Base-by-base conservation (phyloP, 64 coral and sea anemone genomes). In the Actinia equina region DNA sequence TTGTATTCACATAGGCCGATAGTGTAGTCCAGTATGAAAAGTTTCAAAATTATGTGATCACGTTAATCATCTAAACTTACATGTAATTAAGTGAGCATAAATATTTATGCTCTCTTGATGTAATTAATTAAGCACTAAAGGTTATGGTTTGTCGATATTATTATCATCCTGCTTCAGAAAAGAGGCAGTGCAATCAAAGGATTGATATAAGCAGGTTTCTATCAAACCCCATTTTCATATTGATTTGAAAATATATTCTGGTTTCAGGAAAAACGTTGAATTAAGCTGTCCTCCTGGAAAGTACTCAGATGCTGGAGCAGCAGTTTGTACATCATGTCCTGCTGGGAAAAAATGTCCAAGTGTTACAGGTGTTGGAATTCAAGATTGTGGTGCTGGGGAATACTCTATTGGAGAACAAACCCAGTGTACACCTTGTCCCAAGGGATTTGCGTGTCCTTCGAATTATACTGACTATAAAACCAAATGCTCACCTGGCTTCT, bases 391-490 rank as follows among this genome's bases (percentile, higher is more conserved):
- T 20, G 61, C 82, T 18, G 97, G 97, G 3, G 91, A 92, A 37
- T 99, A 88, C 88, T 89, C 97, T n/a, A 83, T 89, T 53, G 97
- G 91, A 51, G 88, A 85, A 14, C 63, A 82, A 0, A 91, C 85
- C 77, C 57, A 13, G 6, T 99, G 97, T 44, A 95, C 90, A 27
- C 13, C 53, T 3, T 99, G 97, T 22, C 97, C 97, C 13, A 99
- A 88, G 62, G 97, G 97, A 20, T 99, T 84, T 56, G 91, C 93
- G 1, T 99, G 97, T 78, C 90, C 97, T 9, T 90, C 88, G 25
- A 95, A 90, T 42, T 90, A 93, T 3, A 99, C 91, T 44, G 90
- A 95, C 77, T 93, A 88, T 64, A 95, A 74, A 77, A 86, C 91
- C 7, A 88, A 90, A 55, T 99, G 97, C 80, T 77, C 86, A 2